Conservation (phyloP, 2,797 vertebrate genomes). For the Gambelia wislizenii region DNA sequence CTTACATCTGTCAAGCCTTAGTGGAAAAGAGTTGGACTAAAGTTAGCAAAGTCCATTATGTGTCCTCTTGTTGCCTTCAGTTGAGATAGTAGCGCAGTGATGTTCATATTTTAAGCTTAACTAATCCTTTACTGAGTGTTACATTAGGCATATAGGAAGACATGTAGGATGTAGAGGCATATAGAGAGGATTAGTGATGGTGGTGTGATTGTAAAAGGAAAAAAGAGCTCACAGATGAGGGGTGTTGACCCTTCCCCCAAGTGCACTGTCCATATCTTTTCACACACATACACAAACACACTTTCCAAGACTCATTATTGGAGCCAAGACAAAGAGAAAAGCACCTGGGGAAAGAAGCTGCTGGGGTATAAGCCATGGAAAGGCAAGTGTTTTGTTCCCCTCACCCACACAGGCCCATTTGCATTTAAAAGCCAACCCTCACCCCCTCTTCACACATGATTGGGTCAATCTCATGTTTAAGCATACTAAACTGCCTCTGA, state of each 20-base stretch:
- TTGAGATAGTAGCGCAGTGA: not conserved
- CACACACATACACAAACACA: not conserved
- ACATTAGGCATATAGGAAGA: not conserved
- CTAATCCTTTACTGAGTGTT: not conserved
- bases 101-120: not conserved
- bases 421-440: not conserved
- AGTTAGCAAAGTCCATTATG: slow-evolving; percentile 7
- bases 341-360: not conserved
- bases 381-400: not conserved
- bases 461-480: not conserved
- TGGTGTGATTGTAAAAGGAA: not conserved
- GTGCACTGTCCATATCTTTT: not conserved
- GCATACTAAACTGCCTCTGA: not conserved
- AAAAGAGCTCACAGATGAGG: not conserved
- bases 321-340: not conserved
- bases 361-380: not conserved
- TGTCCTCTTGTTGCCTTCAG: not conserved
- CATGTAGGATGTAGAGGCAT: not conserved
- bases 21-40: slow-evolving; percentile 6
- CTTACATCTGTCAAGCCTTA: slow-evolving; percentile 22
- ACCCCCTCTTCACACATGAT: not conserved
- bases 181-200: no score
- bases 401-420: not conserved
- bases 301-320: not conserved
- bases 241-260: not conserved